A percentile compares a stretch with the other conserved stretches of the same genome.
Evolutionary conservation across 2,888 invertebrate genomes (phyloP).

Genomic region (Eristalis intricaria): DNA sequence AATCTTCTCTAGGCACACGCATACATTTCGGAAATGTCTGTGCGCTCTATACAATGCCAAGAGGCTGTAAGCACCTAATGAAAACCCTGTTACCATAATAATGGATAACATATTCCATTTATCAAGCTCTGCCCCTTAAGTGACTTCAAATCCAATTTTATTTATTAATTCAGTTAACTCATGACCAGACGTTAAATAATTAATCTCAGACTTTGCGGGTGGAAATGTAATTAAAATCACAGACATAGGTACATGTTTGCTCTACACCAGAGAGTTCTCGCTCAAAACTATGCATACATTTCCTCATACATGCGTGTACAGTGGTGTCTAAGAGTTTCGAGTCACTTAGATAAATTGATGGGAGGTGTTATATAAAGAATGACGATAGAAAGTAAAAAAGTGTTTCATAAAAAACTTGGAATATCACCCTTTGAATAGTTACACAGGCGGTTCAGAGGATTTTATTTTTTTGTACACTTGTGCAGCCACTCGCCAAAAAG

Average conservation of each 20-base stretch:
- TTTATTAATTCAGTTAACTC: not conserved
- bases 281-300: not conserved
- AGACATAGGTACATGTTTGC: not conserved
- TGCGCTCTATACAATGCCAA: not conserved
- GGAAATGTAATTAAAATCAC: conserved; percentile 24
- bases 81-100: not conserved
- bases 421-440: no score
- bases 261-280: not conserved
- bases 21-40: not conserved
- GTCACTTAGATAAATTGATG: not conserved
- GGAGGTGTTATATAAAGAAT: no score
- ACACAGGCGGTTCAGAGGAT: no score
- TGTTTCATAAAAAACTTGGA: no score
- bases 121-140: not conserved
- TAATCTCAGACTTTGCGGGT: conserved; percentile 6
- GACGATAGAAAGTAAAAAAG: no score
- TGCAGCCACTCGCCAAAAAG: no score
- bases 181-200: conserved; percentile 15
- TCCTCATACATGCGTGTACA: not conserved
- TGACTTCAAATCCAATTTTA: not conserved
- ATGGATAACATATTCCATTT: not conserved
- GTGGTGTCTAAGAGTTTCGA: not conserved
- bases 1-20: no score
- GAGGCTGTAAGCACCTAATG: not conserved
- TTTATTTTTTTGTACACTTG: no score